These are phyloP conservation scores for Tragelaphus buxtoni DNA, from an alignment of 2,113 vertebrate genomes.

Conservation along the genomic window DNA sequence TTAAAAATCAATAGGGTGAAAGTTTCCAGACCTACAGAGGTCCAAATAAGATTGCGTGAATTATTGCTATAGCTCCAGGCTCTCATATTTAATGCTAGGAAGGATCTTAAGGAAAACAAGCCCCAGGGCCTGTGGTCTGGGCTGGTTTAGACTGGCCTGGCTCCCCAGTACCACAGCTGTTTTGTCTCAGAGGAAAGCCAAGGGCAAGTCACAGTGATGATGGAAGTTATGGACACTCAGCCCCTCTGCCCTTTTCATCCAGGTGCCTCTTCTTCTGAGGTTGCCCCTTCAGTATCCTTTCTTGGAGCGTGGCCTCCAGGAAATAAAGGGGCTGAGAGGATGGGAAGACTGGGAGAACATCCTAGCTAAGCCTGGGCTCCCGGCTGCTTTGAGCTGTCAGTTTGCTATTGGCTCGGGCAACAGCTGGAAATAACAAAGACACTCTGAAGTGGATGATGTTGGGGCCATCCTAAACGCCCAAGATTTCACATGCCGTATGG, in stretches of 20 bases:
- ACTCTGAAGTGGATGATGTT: neutral
- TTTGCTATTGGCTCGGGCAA: slow-evolving; percentile 36
- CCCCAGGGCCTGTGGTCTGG: neutral
- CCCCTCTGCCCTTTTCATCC: neutral
- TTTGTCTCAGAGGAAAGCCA: neutral
- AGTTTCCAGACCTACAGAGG: accelerated
- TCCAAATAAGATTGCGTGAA: neutral
- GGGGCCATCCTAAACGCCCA: slow-evolving; percentile 11
- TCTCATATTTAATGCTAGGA: neutral
- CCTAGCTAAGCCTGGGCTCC: neutral
- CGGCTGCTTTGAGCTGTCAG: neutral
- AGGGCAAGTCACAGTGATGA: accelerated
- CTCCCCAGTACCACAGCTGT: neutral
- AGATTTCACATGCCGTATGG: neutral
- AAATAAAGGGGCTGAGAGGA: accelerated
- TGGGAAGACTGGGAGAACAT: too few relatives aligned
- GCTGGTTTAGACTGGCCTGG: neutral
- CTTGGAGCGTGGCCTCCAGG: neutral
- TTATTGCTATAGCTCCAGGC: too few relatives aligned
- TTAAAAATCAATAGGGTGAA: neutral
- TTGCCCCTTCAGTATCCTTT: neutral
- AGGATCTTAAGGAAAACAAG: neutral
- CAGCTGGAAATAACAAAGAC: slow-evolving; percentile 52
- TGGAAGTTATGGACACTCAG: neutral
- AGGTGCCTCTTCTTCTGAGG: neutral